phyloP scores from a whole-genome alignment of 2,113 vertebrate species.

The Syngnathus scovelli region DNA sequence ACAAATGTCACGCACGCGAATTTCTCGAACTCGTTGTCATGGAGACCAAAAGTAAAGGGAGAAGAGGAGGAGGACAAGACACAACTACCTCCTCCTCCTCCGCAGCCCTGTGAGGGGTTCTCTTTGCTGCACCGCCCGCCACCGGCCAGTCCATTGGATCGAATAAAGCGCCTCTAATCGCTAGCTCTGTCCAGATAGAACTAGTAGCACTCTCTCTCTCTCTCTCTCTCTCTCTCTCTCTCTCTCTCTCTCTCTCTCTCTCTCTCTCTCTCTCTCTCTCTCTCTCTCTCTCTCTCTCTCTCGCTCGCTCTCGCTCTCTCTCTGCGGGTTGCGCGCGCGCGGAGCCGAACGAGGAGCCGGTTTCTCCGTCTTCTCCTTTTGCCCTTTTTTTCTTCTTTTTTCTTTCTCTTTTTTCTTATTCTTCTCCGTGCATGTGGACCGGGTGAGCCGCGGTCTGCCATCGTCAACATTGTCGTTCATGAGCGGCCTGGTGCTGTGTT shows the following conservation, averaged over 20 bases:
- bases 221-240: conserved; percentile 17
- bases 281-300: conserved; percentile 11
- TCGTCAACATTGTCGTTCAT: conserved; percentile 68
- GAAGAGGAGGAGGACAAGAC: conserved; percentile 10
- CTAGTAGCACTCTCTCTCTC: conserved; percentile 6
- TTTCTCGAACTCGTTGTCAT: conserved; percentile 54
- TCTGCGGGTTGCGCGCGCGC: not conserved
- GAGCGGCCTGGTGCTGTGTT: conserved; percentile 77
- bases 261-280: conserved; percentile 25
- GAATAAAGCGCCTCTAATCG: conserved; percentile 6
- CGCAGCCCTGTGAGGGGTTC: not conserved
- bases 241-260: conserved; percentile 7
- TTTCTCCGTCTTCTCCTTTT: conserved; percentile 12
- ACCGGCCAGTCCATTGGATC: not conserved
- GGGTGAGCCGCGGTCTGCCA: conserved; percentile 64
- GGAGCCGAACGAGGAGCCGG: conserved; percentile 6
- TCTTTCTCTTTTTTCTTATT: conserved; percentile 8
- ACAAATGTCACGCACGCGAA: not conserved
- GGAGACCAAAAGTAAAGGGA: conserved; percentile 54
- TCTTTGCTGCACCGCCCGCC: conserved; percentile 21
- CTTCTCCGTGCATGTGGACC: conserved; percentile 58
- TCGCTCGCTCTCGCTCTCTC: conserved; percentile 13
- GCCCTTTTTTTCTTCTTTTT: conserved; percentile 16
- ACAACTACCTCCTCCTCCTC: not conserved
- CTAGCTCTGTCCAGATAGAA: not conserved